Evolutionary conservation across 2,113 vertebrate species (phyloP).

Genomic region (Rhinoderma darwinii): DNA sequence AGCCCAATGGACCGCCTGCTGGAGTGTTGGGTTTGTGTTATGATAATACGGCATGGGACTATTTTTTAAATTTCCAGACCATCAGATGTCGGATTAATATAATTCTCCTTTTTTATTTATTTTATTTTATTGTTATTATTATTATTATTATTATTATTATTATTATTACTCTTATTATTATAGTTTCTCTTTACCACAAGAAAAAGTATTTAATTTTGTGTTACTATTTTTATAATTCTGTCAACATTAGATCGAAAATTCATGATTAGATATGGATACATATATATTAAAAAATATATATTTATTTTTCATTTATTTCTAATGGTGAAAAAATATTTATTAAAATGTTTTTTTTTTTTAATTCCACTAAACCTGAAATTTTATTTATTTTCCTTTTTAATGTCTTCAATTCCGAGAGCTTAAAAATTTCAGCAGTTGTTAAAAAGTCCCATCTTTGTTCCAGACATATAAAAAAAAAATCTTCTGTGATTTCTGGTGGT

Average conservation of each 20-base stretch:
- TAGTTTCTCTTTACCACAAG: too few species aligned
- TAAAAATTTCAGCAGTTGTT: not conserved
- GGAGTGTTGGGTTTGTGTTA: too few species aligned
- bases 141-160: not conserved
- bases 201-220: too few species aligned
- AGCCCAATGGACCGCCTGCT: too few species aligned
- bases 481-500: constrained; percentile 4
- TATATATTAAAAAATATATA: too few species aligned
- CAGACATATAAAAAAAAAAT: not conserved
- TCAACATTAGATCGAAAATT: not conserved
- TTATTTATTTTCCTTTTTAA: not conserved
- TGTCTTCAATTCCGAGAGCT: not conserved
- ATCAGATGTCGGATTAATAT: not conserved
- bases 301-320: not conserved
- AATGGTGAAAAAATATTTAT: not conserved
- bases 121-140: not conserved
- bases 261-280: not conserved
- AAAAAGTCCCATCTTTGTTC: not conserved
- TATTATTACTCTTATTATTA: not conserved
- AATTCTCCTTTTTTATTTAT: not conserved
- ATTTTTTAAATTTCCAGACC: not conserved
- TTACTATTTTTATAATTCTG: not conserved
- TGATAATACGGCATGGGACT: too few species aligned
- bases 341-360: not conserved
- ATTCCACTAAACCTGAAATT: not conserved